A percentile compares a stretch with the other conserved stretches of the same genome.
phyloP scores from a whole-genome alignment of 2,888 invertebrate genomes.

The Dryococelus australis region DNA sequence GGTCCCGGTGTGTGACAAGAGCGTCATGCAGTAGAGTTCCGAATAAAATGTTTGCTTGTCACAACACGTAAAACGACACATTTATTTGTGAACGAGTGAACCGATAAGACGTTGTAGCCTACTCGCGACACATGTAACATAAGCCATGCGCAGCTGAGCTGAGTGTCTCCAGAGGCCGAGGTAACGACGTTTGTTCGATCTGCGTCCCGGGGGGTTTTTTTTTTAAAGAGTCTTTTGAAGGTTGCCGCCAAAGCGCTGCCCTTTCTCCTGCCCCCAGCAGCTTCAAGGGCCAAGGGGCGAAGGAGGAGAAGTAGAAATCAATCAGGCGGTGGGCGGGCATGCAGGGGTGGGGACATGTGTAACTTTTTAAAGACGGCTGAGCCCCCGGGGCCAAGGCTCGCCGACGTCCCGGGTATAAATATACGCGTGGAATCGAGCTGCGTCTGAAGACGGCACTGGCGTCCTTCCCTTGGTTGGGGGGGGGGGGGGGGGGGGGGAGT shows the following conservation, averaged over 20 bases:
- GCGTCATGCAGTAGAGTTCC: too few relatives aligned
- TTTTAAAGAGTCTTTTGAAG: not conserved
- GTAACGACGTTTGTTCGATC: not conserved
- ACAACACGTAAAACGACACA: too few relatives aligned
- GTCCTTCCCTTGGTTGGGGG: too few relatives aligned
- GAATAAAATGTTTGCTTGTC: too few relatives aligned
- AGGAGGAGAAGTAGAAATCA: not conserved
- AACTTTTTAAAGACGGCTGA: not conserved
- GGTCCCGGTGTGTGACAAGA: too few relatives aligned
- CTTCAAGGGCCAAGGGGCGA: not conserved
- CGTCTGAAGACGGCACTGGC: too few relatives aligned
- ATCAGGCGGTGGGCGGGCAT: not conserved
- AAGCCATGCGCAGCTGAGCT: not conserved
- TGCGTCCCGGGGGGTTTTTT: not conserved
- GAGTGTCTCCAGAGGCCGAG: too few relatives aligned
- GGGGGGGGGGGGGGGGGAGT: too few relatives aligned
- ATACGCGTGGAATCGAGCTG: not conserved
- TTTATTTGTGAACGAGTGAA: too few relatives aligned
- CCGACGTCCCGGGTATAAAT: not conserved
- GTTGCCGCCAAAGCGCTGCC: not conserved
- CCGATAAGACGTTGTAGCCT: too few relatives aligned
- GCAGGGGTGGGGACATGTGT: not conserved
- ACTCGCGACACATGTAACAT: not conserved
- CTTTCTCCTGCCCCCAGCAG: too few relatives aligned
- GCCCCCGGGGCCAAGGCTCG: too few relatives aligned